These are phyloP conservation scores for Scomber japonicus DNA, from an alignment of 2,113 vertebrate species.

Conservation along the genomic window DNA sequence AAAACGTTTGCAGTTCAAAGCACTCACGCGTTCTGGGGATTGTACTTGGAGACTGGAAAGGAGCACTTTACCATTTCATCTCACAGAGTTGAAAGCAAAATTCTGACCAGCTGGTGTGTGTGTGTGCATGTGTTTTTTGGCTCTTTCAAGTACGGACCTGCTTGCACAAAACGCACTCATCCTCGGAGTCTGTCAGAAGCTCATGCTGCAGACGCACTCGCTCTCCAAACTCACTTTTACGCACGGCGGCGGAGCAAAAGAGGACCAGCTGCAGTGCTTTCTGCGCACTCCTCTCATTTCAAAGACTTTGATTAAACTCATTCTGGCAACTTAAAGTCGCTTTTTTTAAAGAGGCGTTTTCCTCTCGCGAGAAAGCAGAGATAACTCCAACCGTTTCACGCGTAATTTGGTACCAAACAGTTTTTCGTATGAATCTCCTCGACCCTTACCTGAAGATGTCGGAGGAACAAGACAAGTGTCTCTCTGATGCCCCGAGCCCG, in stretches of 20 bases:
- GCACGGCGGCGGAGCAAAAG: slow-evolving; percentile 34
- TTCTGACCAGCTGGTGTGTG: slow-evolving; percentile 42
- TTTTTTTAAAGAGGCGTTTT: slow-evolving; percentile 23
- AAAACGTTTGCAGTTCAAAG: slow-evolving; percentile 70
- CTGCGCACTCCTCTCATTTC: background rate
- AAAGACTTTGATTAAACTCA: slow-evolving; percentile 24
- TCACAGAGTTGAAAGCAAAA: slow-evolving; percentile 41
- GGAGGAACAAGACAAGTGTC: slow-evolving; percentile 97
- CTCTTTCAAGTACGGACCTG: slow-evolving; percentile 37
- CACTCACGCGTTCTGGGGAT: slow-evolving; percentile 77
- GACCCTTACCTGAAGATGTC: slow-evolving; percentile 99
- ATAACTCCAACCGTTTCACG: slow-evolving; percentile 48
- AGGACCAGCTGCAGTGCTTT: slow-evolving; percentile 13
- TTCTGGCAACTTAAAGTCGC: slow-evolving; percentile 34
- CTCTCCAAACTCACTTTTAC: slow-evolving; percentile 54
- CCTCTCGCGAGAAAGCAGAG: slow-evolving; percentile 10
- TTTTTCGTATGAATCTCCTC: slow-evolving; percentile 95
- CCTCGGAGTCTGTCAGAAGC: slow-evolving; percentile 16
- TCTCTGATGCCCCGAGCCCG: slow-evolving; percentile 96
- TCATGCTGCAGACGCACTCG: slow-evolving; percentile 57
- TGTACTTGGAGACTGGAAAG: slow-evolving; percentile 66
- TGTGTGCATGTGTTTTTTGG: background rate
- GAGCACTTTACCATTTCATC: slow-evolving; percentile 61
- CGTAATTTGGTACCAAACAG: slow-evolving; percentile 66
- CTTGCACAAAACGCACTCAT: slow-evolving; percentile 25